These are phyloP conservation scores for Exaiptasia diaphana DNA, from an alignment of 64 coral and sea anemone species.

Conservation along the genomic window DNA sequence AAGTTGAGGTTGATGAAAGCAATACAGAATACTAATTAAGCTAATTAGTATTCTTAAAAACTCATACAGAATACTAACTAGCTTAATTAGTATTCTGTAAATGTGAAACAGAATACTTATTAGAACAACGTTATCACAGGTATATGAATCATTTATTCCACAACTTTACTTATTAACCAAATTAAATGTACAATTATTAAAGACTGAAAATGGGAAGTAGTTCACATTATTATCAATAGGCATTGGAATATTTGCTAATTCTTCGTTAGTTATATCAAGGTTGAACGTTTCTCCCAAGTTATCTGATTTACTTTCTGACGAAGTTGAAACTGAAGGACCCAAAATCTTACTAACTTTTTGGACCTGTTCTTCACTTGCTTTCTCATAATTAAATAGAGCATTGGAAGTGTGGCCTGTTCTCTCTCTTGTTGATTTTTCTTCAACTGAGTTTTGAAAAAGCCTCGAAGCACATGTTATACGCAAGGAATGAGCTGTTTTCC, in stretches of 20 bases:
- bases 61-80: too few relatives aligned
- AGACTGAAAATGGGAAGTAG: not conserved
- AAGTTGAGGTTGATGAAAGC: too few relatives aligned
- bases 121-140: too few relatives aligned
- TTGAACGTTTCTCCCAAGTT: not conserved
- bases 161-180: not conserved
- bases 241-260: not conserved
- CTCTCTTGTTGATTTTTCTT: conserved; percentile 40
- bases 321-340: not conserved
- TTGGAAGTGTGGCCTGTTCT: conserved; percentile 1
- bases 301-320: not conserved
- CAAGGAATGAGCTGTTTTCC: conserved; percentile 31
- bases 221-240: not conserved
- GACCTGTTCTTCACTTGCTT: not conserved
- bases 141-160: too few relatives aligned
- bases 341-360: not conserved
- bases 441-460: conserved; percentile 32
- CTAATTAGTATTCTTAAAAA: too few relatives aligned
- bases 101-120: too few relatives aligned
- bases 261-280: not conserved
- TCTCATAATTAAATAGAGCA: conserved; percentile 7
- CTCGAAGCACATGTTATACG: not conserved
- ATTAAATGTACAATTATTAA: not conserved
- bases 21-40: too few relatives aligned
- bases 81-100: too few relatives aligned